Evolutionary conservation across 1,140 invertebrate species (phyloP).

Genomic region (Drosophila melanica): DNA sequence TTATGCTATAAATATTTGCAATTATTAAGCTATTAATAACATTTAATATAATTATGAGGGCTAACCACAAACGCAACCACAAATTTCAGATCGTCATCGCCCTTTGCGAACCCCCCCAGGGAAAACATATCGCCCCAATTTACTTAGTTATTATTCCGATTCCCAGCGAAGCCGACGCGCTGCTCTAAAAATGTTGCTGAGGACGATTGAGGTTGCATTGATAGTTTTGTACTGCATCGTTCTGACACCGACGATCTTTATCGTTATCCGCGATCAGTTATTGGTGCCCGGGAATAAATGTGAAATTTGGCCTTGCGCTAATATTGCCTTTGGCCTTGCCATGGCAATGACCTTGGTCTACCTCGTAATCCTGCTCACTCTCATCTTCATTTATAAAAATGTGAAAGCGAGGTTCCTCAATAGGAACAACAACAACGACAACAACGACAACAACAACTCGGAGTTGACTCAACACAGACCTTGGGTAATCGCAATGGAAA

Average conservation of each 20-base stretch:
- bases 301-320: not conserved
- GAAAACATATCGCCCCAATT: too few species aligned
- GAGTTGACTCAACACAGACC: not conserved
- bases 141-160: not conserved
- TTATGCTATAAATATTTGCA: too few species aligned
- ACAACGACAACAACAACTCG: too few species aligned
- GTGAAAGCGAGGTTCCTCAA: not conserved
- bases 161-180: not conserved
- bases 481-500: not conserved
- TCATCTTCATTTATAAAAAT: not conserved
- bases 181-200: not conserved
- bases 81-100: too few species aligned
- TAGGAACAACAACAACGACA: not conserved
- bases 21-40: too few species aligned
- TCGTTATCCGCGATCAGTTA: not conserved
- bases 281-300: not conserved
- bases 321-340: not conserved
- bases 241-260: not conserved
- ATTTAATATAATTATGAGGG: too few species aligned
- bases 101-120: too few species aligned
- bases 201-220: not conserved
- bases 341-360: not conserved
- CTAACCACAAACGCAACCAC: too few species aligned
- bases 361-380: not conserved
- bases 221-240: not conserved